These are phyloP conservation scores for Syrrhaptes paradoxus DNA, from an alignment of 2,113 vertebrate species.

Conservation along the genomic window DNA sequence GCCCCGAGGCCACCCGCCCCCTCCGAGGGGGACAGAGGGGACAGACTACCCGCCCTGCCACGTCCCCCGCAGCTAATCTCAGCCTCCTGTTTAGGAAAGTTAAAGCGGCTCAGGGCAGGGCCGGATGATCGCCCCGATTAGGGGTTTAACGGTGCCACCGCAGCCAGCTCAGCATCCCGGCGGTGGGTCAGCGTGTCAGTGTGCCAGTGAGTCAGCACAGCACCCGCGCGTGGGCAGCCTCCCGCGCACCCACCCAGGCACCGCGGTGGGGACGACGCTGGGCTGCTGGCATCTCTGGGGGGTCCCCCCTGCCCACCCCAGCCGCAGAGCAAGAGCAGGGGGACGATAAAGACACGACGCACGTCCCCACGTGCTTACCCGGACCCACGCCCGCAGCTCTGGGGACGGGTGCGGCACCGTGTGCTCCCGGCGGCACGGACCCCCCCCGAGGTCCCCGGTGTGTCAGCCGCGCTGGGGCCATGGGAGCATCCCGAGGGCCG, in stretches of 20 bases:
- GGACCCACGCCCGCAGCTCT: not conserved
- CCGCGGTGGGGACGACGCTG: no score
- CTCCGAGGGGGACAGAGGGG: not conserved
- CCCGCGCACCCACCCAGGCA: no score
- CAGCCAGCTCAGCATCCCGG: conserved; percentile 13
- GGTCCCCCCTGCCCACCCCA: not conserved
- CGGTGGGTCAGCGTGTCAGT: conserved; percentile 85
- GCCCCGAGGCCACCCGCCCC: not conserved
- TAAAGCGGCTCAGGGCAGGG: conserved; percentile 30
- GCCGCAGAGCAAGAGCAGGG: not conserved
- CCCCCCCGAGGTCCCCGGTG: rapidly evolving
- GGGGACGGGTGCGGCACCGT: rapidly evolving
- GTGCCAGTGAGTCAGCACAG: conserved; percentile 85
- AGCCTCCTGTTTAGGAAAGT: conserved; percentile 20
- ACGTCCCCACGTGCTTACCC: rapidly evolving
- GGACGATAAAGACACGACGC: rapidly evolving
- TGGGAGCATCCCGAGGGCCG: rapidly evolving
- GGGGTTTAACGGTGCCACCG: conserved; percentile 46
- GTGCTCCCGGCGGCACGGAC: not conserved
- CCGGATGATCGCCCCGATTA: conserved; percentile 67
- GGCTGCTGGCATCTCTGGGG: rapidly evolving
- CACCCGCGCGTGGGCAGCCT: not conserved
- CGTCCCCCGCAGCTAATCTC: not conserved
- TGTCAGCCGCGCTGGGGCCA: rapidly evolving
- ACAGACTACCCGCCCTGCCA: rapidly evolving